Evolutionary conservation across 2,888 invertebrate species (phyloP), one percentile per base, ranked within the genome.

Genomic region (Nephrotoma flavescens): DNA sequence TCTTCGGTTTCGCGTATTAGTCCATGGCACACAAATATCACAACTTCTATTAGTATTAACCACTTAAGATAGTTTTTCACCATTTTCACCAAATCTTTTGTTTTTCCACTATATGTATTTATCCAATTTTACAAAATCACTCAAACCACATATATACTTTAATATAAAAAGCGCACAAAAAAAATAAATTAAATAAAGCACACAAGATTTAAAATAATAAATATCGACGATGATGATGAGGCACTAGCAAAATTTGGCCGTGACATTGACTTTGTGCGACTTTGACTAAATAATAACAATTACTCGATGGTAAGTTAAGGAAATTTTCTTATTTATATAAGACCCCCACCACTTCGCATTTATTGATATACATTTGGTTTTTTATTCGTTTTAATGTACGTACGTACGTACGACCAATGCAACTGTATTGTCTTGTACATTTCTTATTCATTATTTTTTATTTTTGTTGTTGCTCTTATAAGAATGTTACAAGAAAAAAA

Each of bases 241-340:
- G 31, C 84, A 47, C 15, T 47, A 86, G 86, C 52, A 31, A 31
- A 31, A 31, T 41, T 86, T 86, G 86, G 41, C 86, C 86, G 57
- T 86, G 86, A 86, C 86, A 86, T 86, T 86, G 86, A 86, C 86
- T 86, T 86, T 86, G 44, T 84, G 42, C 84, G 31, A 71, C 71
- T 71, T 71, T 84, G 42, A 42, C 84, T 42, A 42, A 84, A 42
- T 84, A 42, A 84, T 15, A 84, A 84, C 42, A 84, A 84, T 84
- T 84, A 84, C 84, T 42, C 42, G 84, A 42, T 84, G 42, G 71
- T n/a, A 84, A 84, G 15, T 84, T 42, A 42, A 42, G 41, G 84
- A 84, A 42, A 84, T 41, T 42, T 12, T 12, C 84, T 84, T 84
- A 84, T 84, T 84, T 84, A 84, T 84, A 84, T 84, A 84, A 42